Conservation (phyloP, 2,888 invertebrate genomes). For the Cepaea hortensis region DNA sequence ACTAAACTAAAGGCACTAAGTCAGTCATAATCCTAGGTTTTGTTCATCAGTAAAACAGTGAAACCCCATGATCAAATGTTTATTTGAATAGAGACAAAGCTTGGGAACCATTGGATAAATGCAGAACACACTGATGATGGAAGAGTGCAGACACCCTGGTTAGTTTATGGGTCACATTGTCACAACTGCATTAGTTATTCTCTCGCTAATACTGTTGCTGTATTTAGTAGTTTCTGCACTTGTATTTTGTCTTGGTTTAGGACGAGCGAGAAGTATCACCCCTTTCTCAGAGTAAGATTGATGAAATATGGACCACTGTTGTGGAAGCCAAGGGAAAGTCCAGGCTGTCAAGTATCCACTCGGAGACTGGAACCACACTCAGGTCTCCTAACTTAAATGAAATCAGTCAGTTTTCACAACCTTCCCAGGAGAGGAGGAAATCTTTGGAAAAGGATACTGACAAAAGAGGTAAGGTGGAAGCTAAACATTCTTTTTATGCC, state of each 20-base stretch:
- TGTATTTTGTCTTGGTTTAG: background rate
- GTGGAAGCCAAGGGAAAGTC: slow-evolving; percentile 46
- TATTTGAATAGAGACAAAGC: no score
- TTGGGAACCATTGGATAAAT: no score
- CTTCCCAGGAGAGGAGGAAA: slow-evolving; percentile 41
- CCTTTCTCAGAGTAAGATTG: slow-evolving; percentile 58
- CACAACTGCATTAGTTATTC: no score
- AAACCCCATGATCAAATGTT: no score
- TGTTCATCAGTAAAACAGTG: no score
- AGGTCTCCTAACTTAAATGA: slow-evolving; percentile 46
- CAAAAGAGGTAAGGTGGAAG: slow-evolving; percentile 21
- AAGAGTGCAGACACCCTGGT: no score
- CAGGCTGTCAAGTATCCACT: slow-evolving; percentile 37
- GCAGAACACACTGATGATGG: no score
- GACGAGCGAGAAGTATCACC: slow-evolving; percentile 62
- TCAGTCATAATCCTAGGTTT: no score
- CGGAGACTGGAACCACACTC: slow-evolving; percentile 42
- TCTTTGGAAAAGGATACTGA: slow-evolving; percentile 29
- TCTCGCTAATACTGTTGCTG: no score
- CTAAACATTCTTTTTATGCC: background rate
- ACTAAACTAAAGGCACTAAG: no score
- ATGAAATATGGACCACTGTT: slow-evolving; percentile 60
- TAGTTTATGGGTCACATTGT: no score
- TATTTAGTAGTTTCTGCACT: no score
- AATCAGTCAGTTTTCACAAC: slow-evolving; percentile 19